Evolutionary conservation across 2,113 vertebrate genomes (phyloP), one percentile per base, ranked within the genome.

Genomic region (Nansenia antarctica): DNA sequence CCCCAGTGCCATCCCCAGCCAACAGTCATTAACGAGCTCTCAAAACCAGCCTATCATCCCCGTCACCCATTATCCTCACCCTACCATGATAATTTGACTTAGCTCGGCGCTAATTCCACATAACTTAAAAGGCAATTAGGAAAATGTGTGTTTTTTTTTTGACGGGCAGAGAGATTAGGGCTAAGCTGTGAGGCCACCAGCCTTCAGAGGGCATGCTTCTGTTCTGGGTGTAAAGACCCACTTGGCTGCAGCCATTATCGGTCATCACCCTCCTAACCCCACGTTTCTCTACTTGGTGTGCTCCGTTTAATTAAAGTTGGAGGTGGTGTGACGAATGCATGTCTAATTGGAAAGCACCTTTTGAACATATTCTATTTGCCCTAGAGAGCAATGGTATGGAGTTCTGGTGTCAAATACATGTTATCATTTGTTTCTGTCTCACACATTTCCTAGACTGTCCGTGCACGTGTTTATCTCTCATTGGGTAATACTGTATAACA

Each of bases 41-140:
- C 32, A n/a, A 26, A 30, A 65, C 64, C 68, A 70, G 65, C 81
- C 87, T 84, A 82, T 85, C 82, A 20, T 65, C 55, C 76, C 67
- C 15, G 69, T 78, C 66, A 22, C 73, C 63, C 66, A 84, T 71
- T 78, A 80, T 85, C 71, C 85, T 76, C 77, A 76, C 74, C 65
- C 64, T 67, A 78, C 80, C 71, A 72, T 74, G 79, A 86, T 90
- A 82, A 82, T 87, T 85, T 86, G 76, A 89, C 76, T 85, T 84
- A 74, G 49, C 70, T 85, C 84, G 86, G 86, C 83, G 82, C 83
- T 91, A 83, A 90, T 92, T 92, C 91, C 69, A 76, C 87, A 84
- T 85, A 88, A 90, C 64, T 92, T 90, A 86, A 90, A 88, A 90
- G 87, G 88, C 86, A 91, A 92, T 92, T 93, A 92, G 85, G 71